These are phyloP conservation scores for Dicerorhinus sumatrensis DNA, from an alignment of 2,113 vertebrate species.

Conservation along the genomic window DNA sequence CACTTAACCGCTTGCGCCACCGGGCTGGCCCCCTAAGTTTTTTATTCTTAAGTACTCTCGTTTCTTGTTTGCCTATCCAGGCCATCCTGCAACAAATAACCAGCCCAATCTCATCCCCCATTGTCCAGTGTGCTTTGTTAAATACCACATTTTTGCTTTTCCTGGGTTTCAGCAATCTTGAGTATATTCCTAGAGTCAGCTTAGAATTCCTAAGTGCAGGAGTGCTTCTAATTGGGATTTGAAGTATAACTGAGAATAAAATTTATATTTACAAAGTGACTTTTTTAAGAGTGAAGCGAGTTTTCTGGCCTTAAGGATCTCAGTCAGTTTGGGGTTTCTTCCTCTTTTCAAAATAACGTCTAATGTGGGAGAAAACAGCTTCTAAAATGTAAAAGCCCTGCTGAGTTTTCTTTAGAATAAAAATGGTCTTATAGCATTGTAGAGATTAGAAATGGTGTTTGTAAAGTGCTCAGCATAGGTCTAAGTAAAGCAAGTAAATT, in stretches of 20 bases:
- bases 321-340: neutral
- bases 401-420: neutral
- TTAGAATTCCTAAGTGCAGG: neutral
- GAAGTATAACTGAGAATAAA: neutral
- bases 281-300: neutral
- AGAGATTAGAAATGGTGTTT: neutral
- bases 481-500: neutral
- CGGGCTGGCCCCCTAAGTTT: neutral
- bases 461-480: neutral
- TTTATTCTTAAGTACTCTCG: neutral
- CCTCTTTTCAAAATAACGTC: neutral
- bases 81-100: neutral
- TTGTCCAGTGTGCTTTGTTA: neutral
- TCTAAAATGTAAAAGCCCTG: neutral
- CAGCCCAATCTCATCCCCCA: neutral
- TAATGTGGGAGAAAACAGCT: neutral
- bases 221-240: neutral
- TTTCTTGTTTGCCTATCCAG: neutral
- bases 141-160: neutral
- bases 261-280: neutral
- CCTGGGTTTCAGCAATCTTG: neutral
- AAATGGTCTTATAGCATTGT: neutral
- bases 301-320: constrained; percentile 18
- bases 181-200: neutral
- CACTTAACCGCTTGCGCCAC: no score